Percentiles rank a stretch among this genome's conserved stretches.
Conservation (phyloP, 2,797 vertebrate genomes). For the Thunnus albacares region DNA sequence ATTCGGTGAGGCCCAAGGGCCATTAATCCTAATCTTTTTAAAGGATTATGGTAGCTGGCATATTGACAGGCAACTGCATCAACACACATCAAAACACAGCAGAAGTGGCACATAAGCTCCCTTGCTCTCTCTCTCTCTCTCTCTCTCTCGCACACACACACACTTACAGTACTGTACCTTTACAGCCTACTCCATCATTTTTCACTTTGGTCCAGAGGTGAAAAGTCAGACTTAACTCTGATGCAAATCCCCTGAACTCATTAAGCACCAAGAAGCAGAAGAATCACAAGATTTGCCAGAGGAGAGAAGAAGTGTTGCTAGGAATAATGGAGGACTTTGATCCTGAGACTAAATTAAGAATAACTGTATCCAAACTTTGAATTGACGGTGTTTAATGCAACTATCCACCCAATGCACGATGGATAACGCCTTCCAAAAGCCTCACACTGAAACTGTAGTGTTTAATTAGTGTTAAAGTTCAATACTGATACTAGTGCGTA, state of each 20-base stretch:
- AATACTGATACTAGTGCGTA: neutral
- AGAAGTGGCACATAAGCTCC: slow-evolving; percentile 24
- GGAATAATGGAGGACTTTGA: slow-evolving; percentile 45
- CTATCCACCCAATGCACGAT: neutral
- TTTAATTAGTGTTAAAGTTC: slow-evolving; percentile 31
- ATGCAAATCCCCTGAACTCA: slow-evolving; percentile 66
- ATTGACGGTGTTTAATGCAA: slow-evolving; percentile 8
- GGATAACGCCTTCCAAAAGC: slow-evolving; percentile 15
- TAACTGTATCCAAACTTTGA: slow-evolving; percentile 35
- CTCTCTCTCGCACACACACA: slow-evolving; percentile 11
- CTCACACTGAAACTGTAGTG: neutral
- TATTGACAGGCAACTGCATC: slow-evolving; percentile 62
- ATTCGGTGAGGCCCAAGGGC: slow-evolving; percentile 46
- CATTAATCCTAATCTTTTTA: slow-evolving; percentile 78
- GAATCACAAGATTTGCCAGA: slow-evolving; percentile 16
- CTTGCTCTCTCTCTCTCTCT: neutral
- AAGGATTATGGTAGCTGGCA: slow-evolving; percentile 73
- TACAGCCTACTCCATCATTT: slow-evolving; percentile 18
- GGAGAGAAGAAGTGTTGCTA: slow-evolving; percentile 2
- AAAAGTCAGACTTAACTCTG: slow-evolving; percentile 54
- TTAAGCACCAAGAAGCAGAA: slow-evolving; percentile 43
- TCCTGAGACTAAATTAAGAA: slow-evolving; percentile 42
- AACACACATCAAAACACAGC: slow-evolving; percentile 61
- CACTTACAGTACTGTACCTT: neutral
- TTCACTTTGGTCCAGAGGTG: slow-evolving; percentile 54